These are phyloP conservation scores for Sylvilagus bachmani DNA, from an alignment of 2,113 vertebrate genomes.

Conservation along the genomic window DNA sequence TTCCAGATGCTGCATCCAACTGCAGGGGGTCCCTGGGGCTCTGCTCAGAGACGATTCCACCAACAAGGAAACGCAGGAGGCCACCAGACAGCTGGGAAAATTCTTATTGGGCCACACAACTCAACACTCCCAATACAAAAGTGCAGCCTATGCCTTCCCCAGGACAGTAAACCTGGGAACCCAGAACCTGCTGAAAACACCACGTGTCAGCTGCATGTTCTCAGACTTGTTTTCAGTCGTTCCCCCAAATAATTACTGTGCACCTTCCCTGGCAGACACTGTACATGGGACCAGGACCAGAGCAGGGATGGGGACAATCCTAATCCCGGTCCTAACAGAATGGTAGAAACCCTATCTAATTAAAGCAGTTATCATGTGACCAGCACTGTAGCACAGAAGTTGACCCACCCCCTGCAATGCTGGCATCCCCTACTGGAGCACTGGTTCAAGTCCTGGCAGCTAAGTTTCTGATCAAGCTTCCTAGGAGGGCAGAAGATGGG, in stretches of 20 bases:
- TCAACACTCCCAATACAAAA: neutral
- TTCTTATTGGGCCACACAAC: neutral
- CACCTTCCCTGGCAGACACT: neutral
- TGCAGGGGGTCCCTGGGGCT: neutral
- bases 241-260: neutral
- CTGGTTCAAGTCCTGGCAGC: too few species aligned
- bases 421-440: too few species aligned
- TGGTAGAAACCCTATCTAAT: neutral
- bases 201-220: neutral
- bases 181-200: neutral
- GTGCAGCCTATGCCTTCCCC: neutral
- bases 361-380: neutral
- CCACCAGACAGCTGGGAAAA: constrained; percentile 59
- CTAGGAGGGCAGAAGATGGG: too few species aligned
- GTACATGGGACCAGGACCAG: neutral
- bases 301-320: neutral
- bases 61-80: constrained; percentile 7
- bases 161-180: neutral
- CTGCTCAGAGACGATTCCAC: neutral
- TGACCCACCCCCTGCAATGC: too few species aligned
- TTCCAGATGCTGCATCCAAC: neutral
- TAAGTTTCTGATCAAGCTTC: too few species aligned
- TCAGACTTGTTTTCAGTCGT: neutral
- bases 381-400: too few species aligned
- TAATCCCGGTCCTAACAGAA: neutral